Conservation (phyloP, 2,797 vertebrate species). For the Sebastes wilsoni region DNA sequence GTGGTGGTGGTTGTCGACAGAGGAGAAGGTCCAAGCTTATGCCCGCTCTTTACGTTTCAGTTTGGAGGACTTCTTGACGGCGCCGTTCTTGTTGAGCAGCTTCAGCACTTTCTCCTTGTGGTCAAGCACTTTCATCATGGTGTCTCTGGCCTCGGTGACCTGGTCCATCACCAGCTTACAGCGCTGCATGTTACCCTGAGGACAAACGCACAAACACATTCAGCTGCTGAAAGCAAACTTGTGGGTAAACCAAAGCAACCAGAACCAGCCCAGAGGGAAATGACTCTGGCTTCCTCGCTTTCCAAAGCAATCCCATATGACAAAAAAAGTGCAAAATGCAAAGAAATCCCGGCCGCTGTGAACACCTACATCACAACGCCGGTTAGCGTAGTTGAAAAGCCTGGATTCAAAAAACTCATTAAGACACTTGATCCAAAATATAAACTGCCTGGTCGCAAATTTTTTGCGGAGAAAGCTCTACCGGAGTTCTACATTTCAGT, state of each 20-base stretch:
- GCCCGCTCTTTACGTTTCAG: constrained; percentile 96
- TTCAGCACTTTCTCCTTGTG: constrained; percentile 98
- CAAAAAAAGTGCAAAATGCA: no score
- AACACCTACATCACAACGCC: no score
- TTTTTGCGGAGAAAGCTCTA: no score
- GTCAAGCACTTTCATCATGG: constrained; percentile 99
- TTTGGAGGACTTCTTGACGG: constrained; percentile 96
- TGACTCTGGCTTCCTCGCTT: no score
- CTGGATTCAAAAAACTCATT: no score
- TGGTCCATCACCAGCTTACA: constrained; percentile 99
- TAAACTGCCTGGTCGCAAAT: no score
- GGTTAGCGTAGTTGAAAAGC: no score
- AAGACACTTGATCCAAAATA: no score
- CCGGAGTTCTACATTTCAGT: no score
- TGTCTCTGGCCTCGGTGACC: constrained; percentile 97
- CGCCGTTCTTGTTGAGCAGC: constrained; percentile 97
- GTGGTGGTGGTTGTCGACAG: neutral
- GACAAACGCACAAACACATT: neutral
- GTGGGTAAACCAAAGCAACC: neutral
- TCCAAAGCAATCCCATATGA: no score
- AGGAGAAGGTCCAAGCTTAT: constrained; percentile 56
- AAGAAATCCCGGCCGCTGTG: no score
- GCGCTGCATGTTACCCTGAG: constrained; percentile 98
- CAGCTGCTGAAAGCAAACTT: neutral
- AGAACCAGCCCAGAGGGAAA: no score